These are phyloP conservation scores for Enteromius unitaeniatus DNA, from an alignment of 2,797 vertebrate genomes.

Conservation along the genomic window DNA sequence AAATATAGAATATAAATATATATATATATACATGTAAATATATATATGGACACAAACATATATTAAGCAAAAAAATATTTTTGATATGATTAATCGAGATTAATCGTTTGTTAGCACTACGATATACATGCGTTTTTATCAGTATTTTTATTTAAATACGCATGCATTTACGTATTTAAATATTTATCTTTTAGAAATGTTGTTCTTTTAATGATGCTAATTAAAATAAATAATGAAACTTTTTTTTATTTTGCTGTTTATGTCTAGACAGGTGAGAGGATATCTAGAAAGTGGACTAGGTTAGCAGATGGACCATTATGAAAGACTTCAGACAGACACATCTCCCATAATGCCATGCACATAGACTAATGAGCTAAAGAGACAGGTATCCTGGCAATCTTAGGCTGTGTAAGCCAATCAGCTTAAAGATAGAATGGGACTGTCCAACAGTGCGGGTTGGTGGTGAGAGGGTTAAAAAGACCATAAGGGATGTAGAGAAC, in stretches of 20 bases:
- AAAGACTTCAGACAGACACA: slow-evolving; percentile 66
- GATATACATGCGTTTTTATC: background rate
- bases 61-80: too few relatives aligned
- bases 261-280: slow-evolving; percentile 9
- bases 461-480: background rate
- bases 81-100: too few relatives aligned
- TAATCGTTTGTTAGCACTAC: too few relatives aligned
- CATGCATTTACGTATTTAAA: background rate
- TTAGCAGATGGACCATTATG: slow-evolving; percentile 70
- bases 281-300: slow-evolving; percentile 72
- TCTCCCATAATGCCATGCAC: slow-evolving; percentile 62
- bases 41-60: too few relatives aligned
- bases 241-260: background rate
- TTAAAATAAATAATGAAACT: background rate
- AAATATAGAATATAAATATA: too few relatives aligned
- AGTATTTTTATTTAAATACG: background rate
- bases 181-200: background rate
- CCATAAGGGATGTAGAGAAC: background rate
- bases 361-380: slow-evolving; percentile 72
- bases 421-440: slow-evolving; percentile 65
- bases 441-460: background rate
- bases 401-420: slow-evolving; percentile 68
- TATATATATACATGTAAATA: too few relatives aligned
- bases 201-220: background rate
- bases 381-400: slow-evolving; percentile 65